Base-by-base conservation (phyloP, 2,113 vertebrate species). In the Hoplias malabaricus region DNA sequence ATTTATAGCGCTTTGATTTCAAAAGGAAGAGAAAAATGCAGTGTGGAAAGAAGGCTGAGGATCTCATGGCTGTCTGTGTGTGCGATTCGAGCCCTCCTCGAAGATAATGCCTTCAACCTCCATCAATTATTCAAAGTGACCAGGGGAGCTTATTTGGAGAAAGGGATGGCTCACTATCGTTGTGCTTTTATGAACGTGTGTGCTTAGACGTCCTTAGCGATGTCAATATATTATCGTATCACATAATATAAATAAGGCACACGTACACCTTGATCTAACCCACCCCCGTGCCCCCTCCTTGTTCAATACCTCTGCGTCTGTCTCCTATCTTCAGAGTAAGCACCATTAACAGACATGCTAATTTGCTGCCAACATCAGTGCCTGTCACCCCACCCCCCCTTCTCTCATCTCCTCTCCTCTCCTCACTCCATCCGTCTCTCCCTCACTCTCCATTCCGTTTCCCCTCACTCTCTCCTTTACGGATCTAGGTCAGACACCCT, bases 1-100 rank as follows among this genome's bases (percentile, higher is more conserved):
- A 91, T 89, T 91, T 92, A 88, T 91, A 92, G 89, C 78, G n/a
- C 57, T 76, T 85, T 85, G 88, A 88, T 92, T 89, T 90, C 84
- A 88, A 88, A 90, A 91, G 86, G 87, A 90, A 89, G 88, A 89
- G 87, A 87, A 89, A 89, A 88, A 86, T 84, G 87, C 83, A 86
- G 87, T 89, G 86, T 82, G 81, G 88, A 79, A 86, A 89, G 59
- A 69, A 38, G 46, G 82, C 77, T 69, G 53, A 69, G 80, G 71
- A 69, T 78, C 75, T 75, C 40, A 57, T 74, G 67, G 67, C 56
- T 36, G 43, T 31, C 40, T 25, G 65, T 61, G 54, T 62, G 54
- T 72, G 76, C 31, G 75, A 77, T 77, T 33, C 31, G 23, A 80
- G 69, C 62, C 74, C 46, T 73, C 25, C 50, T 54, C 57, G 66